Evolutionary conservation across 2,797 vertebrate genomes (phyloP), one percentile per base, ranked within the genome.

Genomic region (Sphenodon punctatus): DNA sequence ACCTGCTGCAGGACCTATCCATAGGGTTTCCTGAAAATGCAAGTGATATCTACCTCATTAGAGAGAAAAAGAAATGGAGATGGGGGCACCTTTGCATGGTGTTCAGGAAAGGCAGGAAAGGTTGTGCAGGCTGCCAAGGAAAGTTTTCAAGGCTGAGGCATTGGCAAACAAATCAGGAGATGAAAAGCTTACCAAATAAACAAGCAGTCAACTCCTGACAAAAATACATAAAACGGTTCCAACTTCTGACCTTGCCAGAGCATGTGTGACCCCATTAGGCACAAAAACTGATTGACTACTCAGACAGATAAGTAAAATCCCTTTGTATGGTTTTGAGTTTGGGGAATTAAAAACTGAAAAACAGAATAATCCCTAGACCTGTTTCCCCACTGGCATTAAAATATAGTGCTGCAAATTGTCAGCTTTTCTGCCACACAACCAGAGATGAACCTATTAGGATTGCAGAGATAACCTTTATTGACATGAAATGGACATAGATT

Each of bases 281-380:
- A 27, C 39, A 43, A 27, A 42, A 39, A 43, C 3, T 0, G 1
- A 30, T 11, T 39, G 74, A 51, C 8, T 51, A 80, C 73, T 78
- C 43, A 60, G 60, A 69, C 22, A 79, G 78, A 30, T 25, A 65
- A 41, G 25, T 34, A 74, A 88, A 93, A 90, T 75, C 84, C 36
- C 71, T 86, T 84, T 63, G 30, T 3, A 7, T 38, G 70, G 49
- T 87, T 84, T 49, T 41, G 41, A 85, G 83, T 84, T 86, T 76
- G 78, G 77, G 41, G 80, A 79, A 79, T 82, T 80, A 83, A 82
- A 74, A 56, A 39, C 3, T 43, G 78, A 66, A 77, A 87, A 78
- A 23, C 30, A 65, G 30, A 83, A 78, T 78, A 78, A 72, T 67
- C 71, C 49, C 58, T 11, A 53, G 70, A 72, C 5, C 48, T 25